Percentiles rank a stretch among this genome's conserved stretches.
Conservation (phyloP, 1,140 invertebrate species). For the Goniozus legneri region DNA sequence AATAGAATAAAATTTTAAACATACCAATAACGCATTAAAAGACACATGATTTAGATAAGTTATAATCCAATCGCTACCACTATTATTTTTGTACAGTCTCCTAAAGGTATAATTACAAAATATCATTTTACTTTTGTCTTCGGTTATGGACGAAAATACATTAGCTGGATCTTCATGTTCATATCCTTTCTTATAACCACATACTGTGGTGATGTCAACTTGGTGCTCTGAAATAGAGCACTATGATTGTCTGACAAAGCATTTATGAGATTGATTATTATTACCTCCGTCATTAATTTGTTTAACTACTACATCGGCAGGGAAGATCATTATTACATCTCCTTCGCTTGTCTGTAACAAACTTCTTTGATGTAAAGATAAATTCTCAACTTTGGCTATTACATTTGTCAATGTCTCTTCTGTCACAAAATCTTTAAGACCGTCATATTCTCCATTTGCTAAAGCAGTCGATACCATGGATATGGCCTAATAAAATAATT, state of each 20-base stretch:
- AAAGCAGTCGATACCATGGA: conserved; percentile 41
- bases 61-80: conserved; percentile 49
- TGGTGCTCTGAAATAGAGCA: too few relatives aligned
- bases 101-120: conserved; percentile 51
- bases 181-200: conserved; percentile 47
- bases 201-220: conserved; percentile 53
- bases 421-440: conserved; percentile 22
- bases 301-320: conserved; percentile 55
- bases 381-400: conserved; percentile 14
- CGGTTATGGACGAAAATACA: conserved; percentile 17
- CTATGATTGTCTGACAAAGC: too few relatives aligned
- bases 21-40: too few relatives aligned
- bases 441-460: conserved; percentile 24
- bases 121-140: conserved; percentile 21
- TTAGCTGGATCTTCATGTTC: conserved; percentile 14
- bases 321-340: conserved; percentile 36
- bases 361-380: conserved; percentile 18
- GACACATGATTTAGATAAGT: conserved; percentile 48
- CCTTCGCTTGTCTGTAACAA: conserved; percentile 44
- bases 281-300: conserved; percentile 43
- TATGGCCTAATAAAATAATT: too few relatives aligned
- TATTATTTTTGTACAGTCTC: conserved; percentile 51
- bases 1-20: conserved; percentile 4
- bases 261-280: too few relatives aligned
- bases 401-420: conserved; percentile 18